Base-by-base conservation (phyloP, 92 coral and sea anemone genomes). In the Phymanthus crucifer region DNA sequence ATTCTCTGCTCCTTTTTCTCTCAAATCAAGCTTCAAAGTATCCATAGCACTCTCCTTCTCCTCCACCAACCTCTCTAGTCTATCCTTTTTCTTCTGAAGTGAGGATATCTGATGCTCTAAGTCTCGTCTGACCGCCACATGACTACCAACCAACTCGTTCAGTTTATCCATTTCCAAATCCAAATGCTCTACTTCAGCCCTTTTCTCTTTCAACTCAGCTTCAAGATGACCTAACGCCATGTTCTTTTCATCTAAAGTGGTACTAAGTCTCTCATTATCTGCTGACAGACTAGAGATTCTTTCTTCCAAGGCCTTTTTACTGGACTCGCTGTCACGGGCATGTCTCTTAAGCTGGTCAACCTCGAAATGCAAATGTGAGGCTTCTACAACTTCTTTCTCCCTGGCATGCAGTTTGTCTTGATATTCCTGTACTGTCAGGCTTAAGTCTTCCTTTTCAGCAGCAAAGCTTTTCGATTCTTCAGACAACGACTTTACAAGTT, bases 1-100 rank as follows among this genome's bases (percentile, higher is more conserved):
- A 19, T 86, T 79, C 79, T 95, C 92, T 33, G 97, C 85, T 17
- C 93, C 95, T 70, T 90, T 90, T 71, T 94, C 97, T 48, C 94
- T 89, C 46, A 93, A 48, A 77, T 95, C 99, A 27, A 89, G 87
- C 73, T 95, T 92, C 24, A 88, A 72, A 68, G 90, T 90, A 76
- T 87, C 90, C 40, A 90, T 47, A 50, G 86, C 81, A n/a, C 78
- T 80, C 19, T 90, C 94, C 66, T 89, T 88, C 36, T 80, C 69
- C 23, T 87, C 83, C 76, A 95, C 68, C 5, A 57, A 48, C 33
- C 61, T 66, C 32, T 73, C 74, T 24, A 95, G 40, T 21, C 89
- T 88, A 23, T 91, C 94, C 40, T 87, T 93, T 74, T 93, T 97
- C 33, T 46, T 75, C 36, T 77, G 21, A 13, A 76, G 75, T 13